Evolutionary conservation across 2,113 vertebrate genomes (phyloP), one percentile per base, ranked within the genome.

Genomic region (Todiramphus chloris): DNA sequence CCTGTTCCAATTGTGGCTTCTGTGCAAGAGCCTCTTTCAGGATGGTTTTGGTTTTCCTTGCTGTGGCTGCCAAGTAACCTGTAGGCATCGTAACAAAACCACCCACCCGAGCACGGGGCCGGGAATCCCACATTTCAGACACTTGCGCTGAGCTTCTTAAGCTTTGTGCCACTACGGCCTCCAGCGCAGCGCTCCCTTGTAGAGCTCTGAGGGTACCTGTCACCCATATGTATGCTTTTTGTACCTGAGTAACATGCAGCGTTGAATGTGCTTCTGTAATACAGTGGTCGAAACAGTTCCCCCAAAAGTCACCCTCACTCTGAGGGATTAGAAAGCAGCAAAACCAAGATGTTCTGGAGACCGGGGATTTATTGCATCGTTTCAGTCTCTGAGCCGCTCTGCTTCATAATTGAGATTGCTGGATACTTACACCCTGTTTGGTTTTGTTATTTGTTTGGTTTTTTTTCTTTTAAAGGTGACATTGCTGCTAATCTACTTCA

Each of bases 381-480:
- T 51, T 41, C 69, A n/a, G 41, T 55, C 35, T 66, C 37, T 74
- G 87, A 81, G 68, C 66, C 17, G 0, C 24, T 24, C 9, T 25
- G 3, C 21, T 31, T 50, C 66, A 39, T 56, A 10, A 46, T 70
- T 87, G 12, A 63, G 16, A 33, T 55, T 37, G 33, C 4, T 17
- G 17, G 51, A 33, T 73, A 23, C 58, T 66, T 70, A 73, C 3
- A 4, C 69, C 11, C 55, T 69, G 44, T 70, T 12, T 82, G 13
- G 0, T 58, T 58, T 39, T 30, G 20, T 6, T 82, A 4, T 69
- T n/a, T 59, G 6, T 50, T n/a, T 59, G 41, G 41, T 41, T 41
- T 53, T 87, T 88, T 59, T 90, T 31, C 13, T 69, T 87, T 44
- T 80, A 55, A 92, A 99, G 99, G 98, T 96, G 98, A 99, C 94